These are phyloP conservation scores for Steatocranus sp. DNA, from an alignment of 2,797 vertebrate genomes.

Conservation along the genomic window DNA sequence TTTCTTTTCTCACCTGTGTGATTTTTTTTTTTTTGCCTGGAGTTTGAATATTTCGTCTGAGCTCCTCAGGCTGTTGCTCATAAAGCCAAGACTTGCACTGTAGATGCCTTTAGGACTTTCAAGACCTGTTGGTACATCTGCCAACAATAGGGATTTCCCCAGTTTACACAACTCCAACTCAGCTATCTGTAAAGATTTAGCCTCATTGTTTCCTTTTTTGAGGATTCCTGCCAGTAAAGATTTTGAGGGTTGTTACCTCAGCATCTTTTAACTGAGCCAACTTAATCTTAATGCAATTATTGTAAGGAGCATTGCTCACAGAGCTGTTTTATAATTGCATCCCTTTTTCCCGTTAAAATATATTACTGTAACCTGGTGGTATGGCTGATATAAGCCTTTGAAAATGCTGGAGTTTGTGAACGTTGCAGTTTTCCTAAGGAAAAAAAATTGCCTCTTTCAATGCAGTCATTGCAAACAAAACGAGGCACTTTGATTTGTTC, in stretches of 20 bases:
- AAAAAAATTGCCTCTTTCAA: not conserved
- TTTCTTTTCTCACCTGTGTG: slow-evolving; percentile 30
- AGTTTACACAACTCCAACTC: slow-evolving; percentile 71
- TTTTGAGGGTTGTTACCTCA: slow-evolving; percentile 42
- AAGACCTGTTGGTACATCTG: slow-evolving; percentile 70
- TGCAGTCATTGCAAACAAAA: not conserved
- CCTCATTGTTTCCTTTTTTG: slow-evolving; percentile 47
- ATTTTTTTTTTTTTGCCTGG: slow-evolving; percentile 23
- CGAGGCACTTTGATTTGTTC: not conserved
- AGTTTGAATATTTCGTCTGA: slow-evolving; percentile 64
- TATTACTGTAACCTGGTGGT: not conserved
- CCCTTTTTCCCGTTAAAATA: slow-evolving; percentile 13
- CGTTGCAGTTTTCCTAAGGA: not conserved
- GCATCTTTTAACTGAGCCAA: slow-evolving; percentile 21
- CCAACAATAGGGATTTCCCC: slow-evolving; percentile 85
- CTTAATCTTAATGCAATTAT: slow-evolving; percentile 48
- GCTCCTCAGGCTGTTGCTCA: slow-evolving; percentile 67
- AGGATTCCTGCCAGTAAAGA: slow-evolving; percentile 35
- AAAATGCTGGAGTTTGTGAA: not conserved
- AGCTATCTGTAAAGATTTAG: slow-evolving; percentile 60
- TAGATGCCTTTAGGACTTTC: slow-evolving; percentile 72
- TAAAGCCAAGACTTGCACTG: slow-evolving; percentile 69
- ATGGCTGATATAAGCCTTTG: not conserved
- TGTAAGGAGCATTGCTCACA: slow-evolving; percentile 38
- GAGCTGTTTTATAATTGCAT: slow-evolving; percentile 32